Evolutionary conservation across 2,113 vertebrate genomes (phyloP), one percentile per base, ranked within the genome.

Genomic region (Centropristis striata): DNA sequence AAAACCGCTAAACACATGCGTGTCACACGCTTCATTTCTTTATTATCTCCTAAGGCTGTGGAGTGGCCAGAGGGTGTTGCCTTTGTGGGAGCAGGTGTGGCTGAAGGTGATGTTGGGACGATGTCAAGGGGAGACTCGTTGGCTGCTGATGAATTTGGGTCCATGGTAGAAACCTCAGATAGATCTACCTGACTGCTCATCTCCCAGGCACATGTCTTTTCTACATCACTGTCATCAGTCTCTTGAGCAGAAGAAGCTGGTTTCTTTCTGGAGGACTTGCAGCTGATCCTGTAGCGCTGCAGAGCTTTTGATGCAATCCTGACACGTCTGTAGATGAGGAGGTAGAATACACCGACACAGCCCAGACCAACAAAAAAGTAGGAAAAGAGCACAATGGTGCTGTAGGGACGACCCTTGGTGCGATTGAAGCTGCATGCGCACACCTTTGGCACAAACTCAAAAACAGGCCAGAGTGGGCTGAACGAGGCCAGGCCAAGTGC

Each of bases 401-500:
- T 94, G 78, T 97, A 97, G 9, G 96, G 96, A 2, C 94, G 94
- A 7, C 96, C 95, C 49, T 20, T 74, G 4, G 92, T 90, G 3
- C 96, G 96, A 78, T 98, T 93, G 88, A 98, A 97, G 83, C 97
- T 97, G 88, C 97, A 98, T 18, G 97, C 97, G 85, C 97, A 98
- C 37, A 98, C 97, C 21, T 96, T 90, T 0, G 95, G 93, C 32
- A 96, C 95, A 27, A 97, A 94, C 21, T 94, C 87, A 0, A 93
- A 98, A 23, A 96, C 85, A 0, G 78, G 15, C 97, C 96, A 97
- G 13, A 97, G 93, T 0, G 97, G 97, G 18, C 68, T 90, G 18
- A 97, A 97, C 91, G 96, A 97, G 67, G 77, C 91, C 50, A 96
- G 49, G 0, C 93, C 95, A 0, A 96, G 41, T 0, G 78, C 88